phyloP scores from a whole-genome alignment of 2,113 vertebrate species.

The Neolamprologus caudopunctatus region DNA sequence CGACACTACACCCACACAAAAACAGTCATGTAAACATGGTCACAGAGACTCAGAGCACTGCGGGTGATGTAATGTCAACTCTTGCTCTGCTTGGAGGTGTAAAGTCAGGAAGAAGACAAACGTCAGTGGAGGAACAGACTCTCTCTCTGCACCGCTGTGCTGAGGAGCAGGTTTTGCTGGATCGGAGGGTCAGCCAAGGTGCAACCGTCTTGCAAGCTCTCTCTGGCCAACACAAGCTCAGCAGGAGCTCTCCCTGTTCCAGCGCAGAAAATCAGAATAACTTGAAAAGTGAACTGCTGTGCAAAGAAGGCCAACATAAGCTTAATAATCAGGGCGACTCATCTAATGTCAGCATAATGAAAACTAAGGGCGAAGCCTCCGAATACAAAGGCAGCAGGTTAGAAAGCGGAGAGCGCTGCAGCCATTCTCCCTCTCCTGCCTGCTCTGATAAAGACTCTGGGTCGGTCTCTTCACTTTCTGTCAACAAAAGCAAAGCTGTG shows the following conservation, averaged over 20 bases:
- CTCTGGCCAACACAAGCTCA: slow-evolving; percentile 8
- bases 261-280: neutral
- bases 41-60: neutral
- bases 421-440: neutral
- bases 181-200: neutral
- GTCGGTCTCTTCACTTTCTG: neutral
- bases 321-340: neutral
- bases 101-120: neutral
- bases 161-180: neutral
- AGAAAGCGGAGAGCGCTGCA: neutral
- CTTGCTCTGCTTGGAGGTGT: neutral
- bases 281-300: neutral
- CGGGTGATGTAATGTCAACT: neutral
- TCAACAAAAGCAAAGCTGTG: neutral
- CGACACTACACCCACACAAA: neutral
- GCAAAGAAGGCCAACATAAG: slow-evolving; percentile 1
- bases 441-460: neutral
- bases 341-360: neutral
- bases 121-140: neutral
- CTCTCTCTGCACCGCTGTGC: neutral
- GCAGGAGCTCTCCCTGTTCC: neutral
- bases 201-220: neutral
- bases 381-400: neutral
- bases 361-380: neutral
- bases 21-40: neutral